Percentiles rank a stretch among this genome's conserved stretches.
phyloP scores from a whole-genome alignment of 2,113 vertebrate species.

The Chaenocephalus aceratus region DNA sequence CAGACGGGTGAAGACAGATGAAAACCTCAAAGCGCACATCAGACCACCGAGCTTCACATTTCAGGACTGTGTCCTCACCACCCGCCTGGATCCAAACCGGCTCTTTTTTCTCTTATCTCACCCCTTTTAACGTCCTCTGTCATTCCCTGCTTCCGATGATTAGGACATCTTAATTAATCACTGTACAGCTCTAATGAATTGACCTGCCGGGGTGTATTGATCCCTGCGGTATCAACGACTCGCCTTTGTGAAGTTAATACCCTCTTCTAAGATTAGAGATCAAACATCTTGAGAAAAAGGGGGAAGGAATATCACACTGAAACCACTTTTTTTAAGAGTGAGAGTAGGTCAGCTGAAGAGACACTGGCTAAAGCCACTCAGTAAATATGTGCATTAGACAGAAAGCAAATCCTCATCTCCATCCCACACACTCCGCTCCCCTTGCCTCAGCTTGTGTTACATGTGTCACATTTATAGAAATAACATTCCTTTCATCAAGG shows the following conservation, averaged over 20 bases:
- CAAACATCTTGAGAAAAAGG: conserved; percentile 64
- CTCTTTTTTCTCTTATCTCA: conserved; percentile 38
- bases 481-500: conserved; percentile 76
- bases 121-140: conserved; percentile 60
- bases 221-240: conserved; percentile 69
- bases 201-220: conserved; percentile 76
- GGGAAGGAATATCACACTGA: conserved; percentile 56
- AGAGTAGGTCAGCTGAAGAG: conserved; percentile 56
- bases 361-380: conserved; percentile 58
- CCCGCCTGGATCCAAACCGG: conserved; percentile 24
- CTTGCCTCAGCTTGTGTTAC: conserved; percentile 67
- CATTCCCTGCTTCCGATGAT: conserved; percentile 62
- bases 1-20: conserved; percentile 68
- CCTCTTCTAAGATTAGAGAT: conserved; percentile 59
- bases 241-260: conserved; percentile 77
- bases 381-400: conserved; percentile 65
- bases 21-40: conserved; percentile 57
- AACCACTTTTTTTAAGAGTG: conserved; percentile 38
- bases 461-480: conserved; percentile 78
- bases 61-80: conserved; percentile 42
- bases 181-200: conserved; percentile 77
- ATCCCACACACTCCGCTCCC: conserved; percentile 42
- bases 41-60: conserved; percentile 61
- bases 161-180: conserved; percentile 82
- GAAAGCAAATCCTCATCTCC: conserved; percentile 67